phyloP scores from a whole-genome alignment of 2,797 vertebrate genomes.

The Clarias laeviceps region DNA sequence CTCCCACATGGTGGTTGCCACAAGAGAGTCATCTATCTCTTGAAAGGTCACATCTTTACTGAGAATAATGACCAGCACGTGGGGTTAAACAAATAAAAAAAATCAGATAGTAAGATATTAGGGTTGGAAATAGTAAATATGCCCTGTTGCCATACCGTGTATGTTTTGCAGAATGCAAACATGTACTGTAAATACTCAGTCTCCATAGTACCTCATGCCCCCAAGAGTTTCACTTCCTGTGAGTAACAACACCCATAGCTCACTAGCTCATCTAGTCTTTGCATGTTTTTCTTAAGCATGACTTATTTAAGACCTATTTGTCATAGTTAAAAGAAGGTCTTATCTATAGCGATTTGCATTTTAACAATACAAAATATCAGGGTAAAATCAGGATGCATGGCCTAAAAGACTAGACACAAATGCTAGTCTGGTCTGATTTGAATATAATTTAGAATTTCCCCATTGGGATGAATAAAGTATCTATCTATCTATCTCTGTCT shows the following conservation, averaged over 20 bases:
- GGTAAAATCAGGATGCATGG: neutral
- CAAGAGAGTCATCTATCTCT: slow-evolving; percentile 3
- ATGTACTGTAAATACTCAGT: too few relatives aligned
- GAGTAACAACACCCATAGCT: neutral
- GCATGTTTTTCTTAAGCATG: neutral
- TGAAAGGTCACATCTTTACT: slow-evolving; percentile 9
- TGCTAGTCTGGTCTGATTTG: too few relatives aligned
- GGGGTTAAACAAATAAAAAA: neutral
- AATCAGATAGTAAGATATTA: neutral
- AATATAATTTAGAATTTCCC: too few relatives aligned
- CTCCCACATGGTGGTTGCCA: neutral
- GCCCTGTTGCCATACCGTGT: neutral
- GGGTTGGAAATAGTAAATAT: neutral
- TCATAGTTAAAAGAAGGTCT: neutral
- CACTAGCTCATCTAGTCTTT: neutral
- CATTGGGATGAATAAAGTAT: too few relatives aligned
- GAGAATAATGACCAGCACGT: neutral
- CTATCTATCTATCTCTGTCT: too few relatives aligned
- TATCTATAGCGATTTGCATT: neutral
- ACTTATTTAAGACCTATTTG: too few relatives aligned
- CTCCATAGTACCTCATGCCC: too few relatives aligned
- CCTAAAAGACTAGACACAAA: neutral
- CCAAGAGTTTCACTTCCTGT: neutral
- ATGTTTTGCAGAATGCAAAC: too few relatives aligned
- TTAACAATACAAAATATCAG: neutral